A percentile compares a stretch with the other conserved stretches of the same genome.
These are phyloP conservation scores for Chrysaora quinquecirrha DNA, from an alignment of 30 jellyfish, hydroid and myxozoan species.

Conservation along the genomic window DNA sequence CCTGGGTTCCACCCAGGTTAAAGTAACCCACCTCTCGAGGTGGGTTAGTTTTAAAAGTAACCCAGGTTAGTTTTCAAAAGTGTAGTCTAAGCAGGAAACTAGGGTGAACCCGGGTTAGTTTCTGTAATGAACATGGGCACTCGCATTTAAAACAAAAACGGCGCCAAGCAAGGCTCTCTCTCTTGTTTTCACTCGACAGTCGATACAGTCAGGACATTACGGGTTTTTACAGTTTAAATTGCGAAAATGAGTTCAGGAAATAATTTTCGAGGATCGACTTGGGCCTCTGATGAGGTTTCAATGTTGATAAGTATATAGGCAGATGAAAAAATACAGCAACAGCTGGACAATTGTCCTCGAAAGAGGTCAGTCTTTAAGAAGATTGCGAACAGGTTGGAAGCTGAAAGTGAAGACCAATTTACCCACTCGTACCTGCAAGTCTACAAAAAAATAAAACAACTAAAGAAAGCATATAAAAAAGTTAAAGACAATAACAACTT, in stretches of 20 bases:
- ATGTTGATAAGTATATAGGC: not conserved
- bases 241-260: too few relatives aligned
- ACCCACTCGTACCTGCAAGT: too few relatives aligned
- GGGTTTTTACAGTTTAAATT: not conserved
- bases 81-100: slow-evolving; percentile 22
- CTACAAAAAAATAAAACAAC: not conserved
- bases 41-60: slow-evolving; percentile 2
- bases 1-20: too few relatives aligned
- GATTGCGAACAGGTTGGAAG: not conserved
- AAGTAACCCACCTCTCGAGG: slow-evolving; percentile 13
- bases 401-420: too few relatives aligned
- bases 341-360: not conserved
- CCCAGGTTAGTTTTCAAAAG: not conserved
- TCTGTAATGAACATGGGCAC: slow-evolving; percentile 11
- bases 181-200: not conserved
- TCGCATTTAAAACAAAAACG: not conserved
- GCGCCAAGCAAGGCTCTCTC: slow-evolving; percentile 19
- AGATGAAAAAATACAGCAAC: not conserved
- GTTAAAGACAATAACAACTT: not conserved
- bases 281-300: not conserved
- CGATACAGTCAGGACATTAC: not conserved
- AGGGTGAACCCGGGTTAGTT: slow-evolving; percentile 48
- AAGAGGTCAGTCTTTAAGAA: not conserved
- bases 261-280: not conserved
- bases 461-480: not conserved